Evolutionary conservation across 1,140 invertebrate genomes (phyloP), one percentile per base, ranked within the genome.

Genomic region (Brachionus sp.): DNA sequence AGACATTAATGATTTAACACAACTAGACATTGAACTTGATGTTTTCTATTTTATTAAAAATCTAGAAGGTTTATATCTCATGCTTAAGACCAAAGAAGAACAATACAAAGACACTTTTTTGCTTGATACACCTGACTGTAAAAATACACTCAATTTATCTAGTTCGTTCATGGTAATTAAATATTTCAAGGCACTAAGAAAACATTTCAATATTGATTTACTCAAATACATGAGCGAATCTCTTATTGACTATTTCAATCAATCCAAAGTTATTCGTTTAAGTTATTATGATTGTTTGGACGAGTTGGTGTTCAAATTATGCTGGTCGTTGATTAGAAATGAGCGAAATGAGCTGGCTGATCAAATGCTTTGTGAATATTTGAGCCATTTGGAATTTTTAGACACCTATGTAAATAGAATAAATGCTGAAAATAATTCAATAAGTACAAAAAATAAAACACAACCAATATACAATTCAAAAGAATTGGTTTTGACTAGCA

Each of bases 361-460:
- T 44, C 12, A 23, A 42, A 44, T 80, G 35, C 10, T 80, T 0
- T n/a, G 6, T 25, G 77, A 80, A 80, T 80, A 80, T 66, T 44
- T 80, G 19, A 66, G 39, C 42, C 39, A 80, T 53, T 80, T 80
- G 29, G 77, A 66, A 4, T 80, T 62, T 80, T 80, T 80, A n/a
- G 77, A 80, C 50, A 62, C 50, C 7, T 75, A 75, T 46, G 37
- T 75, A 1, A 75, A 46, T 33, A 42, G 16, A 23, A 75, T 75
- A 44, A 44, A 75, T 75, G 42, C 23, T 44, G 70, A 75, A 46
- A 75, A 75, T 46, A 75, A 75, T 46, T 46, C 44, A 25, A 46
- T 75, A 10, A 75, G 42, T 75, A 39, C 70, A 7, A 75, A 75
- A 10, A 75, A 75, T 75, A 75, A 75, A 23, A 75, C 37, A 5